phyloP scores from a whole-genome alignment of 2,797 vertebrate genomes.

The Tenualosa thibaudeaui region DNA sequence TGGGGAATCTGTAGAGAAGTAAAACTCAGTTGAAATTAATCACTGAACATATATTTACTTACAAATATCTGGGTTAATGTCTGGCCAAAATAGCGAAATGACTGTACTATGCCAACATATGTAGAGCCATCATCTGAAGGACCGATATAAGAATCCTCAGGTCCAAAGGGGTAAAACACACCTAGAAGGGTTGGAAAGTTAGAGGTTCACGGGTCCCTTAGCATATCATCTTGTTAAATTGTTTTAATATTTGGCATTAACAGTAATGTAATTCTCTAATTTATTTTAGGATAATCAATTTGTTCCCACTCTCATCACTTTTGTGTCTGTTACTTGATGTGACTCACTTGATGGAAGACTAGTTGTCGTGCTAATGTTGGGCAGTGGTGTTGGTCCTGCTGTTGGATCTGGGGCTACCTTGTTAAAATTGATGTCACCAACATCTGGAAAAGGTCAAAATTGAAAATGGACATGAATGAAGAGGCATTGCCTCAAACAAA shows the following conservation, averaged over 20 bases:
- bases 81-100: constrained; percentile 59
- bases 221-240: neutral
- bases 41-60: constrained; percentile 32
- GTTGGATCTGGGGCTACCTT: neutral
- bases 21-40: too few relatives aligned
- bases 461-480: neutral
- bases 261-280: too few relatives aligned
- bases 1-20: too few relatives aligned
- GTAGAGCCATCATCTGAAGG: constrained; percentile 47
- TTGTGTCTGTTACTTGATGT: neutral
- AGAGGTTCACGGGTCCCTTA: neutral
- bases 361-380: neutral
- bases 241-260: too few relatives aligned
- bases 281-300: neutral
- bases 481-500: neutral
- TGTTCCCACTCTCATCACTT: too few relatives aligned
- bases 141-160: constrained; percentile 38
- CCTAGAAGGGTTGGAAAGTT: constrained; percentile 34
- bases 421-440: neutral
- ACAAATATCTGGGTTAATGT: constrained; percentile 55
- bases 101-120: constrained; percentile 39
- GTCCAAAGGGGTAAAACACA: constrained; percentile 53
- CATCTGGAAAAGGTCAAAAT: constrained; percentile 8
- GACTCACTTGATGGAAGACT: neutral
- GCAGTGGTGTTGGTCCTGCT: neutral